These are phyloP conservation scores for Nomada flava DNA, from an alignment of 2,888 invertebrate species.

Conservation along the genomic window DNA sequence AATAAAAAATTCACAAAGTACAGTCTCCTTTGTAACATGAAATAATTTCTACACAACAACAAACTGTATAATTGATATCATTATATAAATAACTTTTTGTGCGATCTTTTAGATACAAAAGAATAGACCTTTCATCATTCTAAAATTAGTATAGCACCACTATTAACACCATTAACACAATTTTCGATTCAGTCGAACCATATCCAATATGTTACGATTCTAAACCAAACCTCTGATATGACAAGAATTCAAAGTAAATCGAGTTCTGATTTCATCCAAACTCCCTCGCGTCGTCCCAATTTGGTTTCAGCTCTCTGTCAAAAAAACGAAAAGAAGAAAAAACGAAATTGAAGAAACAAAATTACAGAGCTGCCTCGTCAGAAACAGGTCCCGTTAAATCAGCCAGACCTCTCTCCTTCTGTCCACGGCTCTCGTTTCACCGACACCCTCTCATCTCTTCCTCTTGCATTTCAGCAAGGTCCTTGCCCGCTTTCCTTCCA, in stretches of 20 bases:
- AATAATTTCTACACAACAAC: too few species aligned
- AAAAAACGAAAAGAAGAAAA: constrained; percentile 39
- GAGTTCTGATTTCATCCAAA: constrained; percentile 27
- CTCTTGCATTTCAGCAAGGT: constrained; percentile 66
- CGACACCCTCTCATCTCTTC: constrained; percentile 54
- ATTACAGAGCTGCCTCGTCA: constrained; percentile 78
- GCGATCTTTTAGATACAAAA: too few species aligned
- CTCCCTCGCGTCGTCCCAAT: background rate
- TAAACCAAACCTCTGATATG: background rate
- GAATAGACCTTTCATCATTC: too few species aligned
- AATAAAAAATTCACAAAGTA: too few species aligned
- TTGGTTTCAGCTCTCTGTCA: background rate
- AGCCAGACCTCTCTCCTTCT: constrained; percentile 50
- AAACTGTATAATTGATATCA: too few species aligned
- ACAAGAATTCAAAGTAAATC: background rate
- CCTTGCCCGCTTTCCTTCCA: constrained; percentile 66
- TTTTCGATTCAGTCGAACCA: too few species aligned
- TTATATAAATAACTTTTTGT: too few species aligned
- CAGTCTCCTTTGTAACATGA: too few species aligned
- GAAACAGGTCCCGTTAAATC: constrained; percentile 74
- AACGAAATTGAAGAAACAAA: constrained; percentile 72
- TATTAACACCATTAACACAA: too few species aligned
- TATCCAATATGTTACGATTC: background rate
- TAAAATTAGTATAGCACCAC: too few species aligned
- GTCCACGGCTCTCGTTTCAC: constrained; percentile 50